These are phyloP conservation scores for Cassiopea andromeda DNA, from an alignment of 30 jellyfish, hydroid and myxozoan species.

Conservation along the genomic window DNA sequence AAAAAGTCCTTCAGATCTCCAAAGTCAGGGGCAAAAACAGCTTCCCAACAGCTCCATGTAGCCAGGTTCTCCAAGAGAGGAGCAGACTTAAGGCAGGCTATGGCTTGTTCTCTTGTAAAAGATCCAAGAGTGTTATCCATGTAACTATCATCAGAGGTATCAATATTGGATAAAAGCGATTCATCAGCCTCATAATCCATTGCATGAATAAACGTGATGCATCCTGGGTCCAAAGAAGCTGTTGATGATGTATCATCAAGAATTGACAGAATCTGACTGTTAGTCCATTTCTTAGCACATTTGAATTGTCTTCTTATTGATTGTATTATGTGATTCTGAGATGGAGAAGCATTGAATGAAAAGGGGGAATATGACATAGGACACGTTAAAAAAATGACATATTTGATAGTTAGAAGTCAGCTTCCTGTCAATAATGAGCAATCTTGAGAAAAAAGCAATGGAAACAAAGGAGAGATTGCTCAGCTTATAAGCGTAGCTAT, in stretches of 20 bases:
- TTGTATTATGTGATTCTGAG: background rate
- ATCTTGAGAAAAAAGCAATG: too few relatives aligned
- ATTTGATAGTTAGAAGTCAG: too few relatives aligned
- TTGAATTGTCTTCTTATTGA: conserved; percentile 37
- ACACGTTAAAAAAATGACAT: background rate
- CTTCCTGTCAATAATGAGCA: too few relatives aligned
- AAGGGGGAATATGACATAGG: background rate
- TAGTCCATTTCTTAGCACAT: conserved; percentile 4
- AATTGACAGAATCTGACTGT: background rate
- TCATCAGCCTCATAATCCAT: conserved; percentile 23
- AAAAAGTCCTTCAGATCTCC: conserved; percentile 68
- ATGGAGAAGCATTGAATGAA: background rate
- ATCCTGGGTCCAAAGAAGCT: background rate
- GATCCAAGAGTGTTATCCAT: conserved; percentile 12
- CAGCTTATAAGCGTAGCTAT: too few relatives aligned
- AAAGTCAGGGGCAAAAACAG: conserved; percentile 64
- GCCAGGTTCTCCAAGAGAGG: conserved; percentile 80
- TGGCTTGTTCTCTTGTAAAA: conserved; percentile 43
- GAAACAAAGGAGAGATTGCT: too few relatives aligned
- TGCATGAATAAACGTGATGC: conserved; percentile 23
- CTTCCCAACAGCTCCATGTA: conserved; percentile 77
- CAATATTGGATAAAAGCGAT: background rate
- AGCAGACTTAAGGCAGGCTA: conserved; percentile 52
- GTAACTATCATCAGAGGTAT: background rate
- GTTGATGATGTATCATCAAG: background rate